Base-by-base conservation (phyloP, 2,888 invertebrate genomes). In the Xanthorhoe designata region DNA sequence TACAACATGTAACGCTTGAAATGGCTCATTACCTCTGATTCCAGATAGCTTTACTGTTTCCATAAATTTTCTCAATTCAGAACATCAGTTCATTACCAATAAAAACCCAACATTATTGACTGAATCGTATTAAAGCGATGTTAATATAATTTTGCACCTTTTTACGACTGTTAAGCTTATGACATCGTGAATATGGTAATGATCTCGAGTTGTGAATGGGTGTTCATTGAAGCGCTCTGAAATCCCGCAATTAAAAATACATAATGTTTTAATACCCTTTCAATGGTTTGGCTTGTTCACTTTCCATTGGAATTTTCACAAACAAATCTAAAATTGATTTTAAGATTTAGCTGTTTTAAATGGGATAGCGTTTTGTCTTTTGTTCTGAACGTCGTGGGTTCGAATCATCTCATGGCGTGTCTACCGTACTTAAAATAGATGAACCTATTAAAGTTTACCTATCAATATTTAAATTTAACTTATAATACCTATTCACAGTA, bases 71-170 rank as follows among this genome's bases (percentile, higher is more conserved):
- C 71, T 75, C 75, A 76, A 72, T 69, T 68, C 79, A 72, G 78
- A 82, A 84, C 82, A 84, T 80, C 74, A 78, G 75, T 83, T 87
- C 82, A 89, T 87, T 79, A 79, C 78, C 86, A 78, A 90, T 88
- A 87, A 89, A 89, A 85, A 74, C 77, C 76, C 78, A 69, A 71
- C 82, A 80, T 75, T 79, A 80, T 82, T 78, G 76, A 79, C 75
- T 80, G 75, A 71, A 79, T 78, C 77, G 79, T 83, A 83, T 88
- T 85, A 86, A 86, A 86, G 79, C 71, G 82, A 78, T 82, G 80
- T 85, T 88, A 86, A 87, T 84, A 83, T 77, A 84, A 86, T 89
- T 70, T 88, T 84, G 82, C 85, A 82, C 83, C 81, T 85, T 85
- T 81, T 88, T 84, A 86, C 79, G 79, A 76, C 72, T 74, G 72